Conservation (phyloP, 2,888 invertebrate species). For the Ferdinandea cuprea region DNA sequence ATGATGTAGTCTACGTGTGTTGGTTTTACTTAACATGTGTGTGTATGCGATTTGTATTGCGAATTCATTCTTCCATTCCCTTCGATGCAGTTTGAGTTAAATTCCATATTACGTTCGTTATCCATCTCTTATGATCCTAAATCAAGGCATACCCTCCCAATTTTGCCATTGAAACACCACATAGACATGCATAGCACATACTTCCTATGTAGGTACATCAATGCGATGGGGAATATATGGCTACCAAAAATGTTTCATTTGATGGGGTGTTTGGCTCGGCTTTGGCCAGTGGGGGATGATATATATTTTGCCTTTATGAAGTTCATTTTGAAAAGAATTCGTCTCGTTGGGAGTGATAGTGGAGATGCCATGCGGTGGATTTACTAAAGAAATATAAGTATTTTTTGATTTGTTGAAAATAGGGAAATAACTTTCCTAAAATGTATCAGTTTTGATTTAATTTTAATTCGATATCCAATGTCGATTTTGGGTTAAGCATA, state of each 20-base stretch:
- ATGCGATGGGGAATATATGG: background rate
- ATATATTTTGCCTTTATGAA: no score
- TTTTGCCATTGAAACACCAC: background rate
- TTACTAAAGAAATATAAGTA: no score
- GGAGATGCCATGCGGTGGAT: no score
- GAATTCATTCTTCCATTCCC: constrained; percentile 15
- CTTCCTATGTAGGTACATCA: no score
- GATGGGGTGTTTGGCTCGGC: background rate
- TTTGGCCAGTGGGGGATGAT: background rate
- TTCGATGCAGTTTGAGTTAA: constrained; percentile 38
- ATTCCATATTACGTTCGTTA: constrained; percentile 64
- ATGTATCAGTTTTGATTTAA: no score
- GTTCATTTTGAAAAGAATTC: no score
- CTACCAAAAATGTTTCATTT: background rate
- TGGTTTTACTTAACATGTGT: background rate
- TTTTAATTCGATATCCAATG: no score
- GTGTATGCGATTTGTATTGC: constrained; percentile 7
- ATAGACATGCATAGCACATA: background rate
- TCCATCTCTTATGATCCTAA: constrained; percentile 57
- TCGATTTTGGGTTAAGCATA: no score
- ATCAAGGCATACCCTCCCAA: constrained; percentile 18
- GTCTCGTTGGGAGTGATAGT: no score
- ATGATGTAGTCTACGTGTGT: background rate
- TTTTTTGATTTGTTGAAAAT: no score
- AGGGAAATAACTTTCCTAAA: no score